Conservation (phyloP, 2,888 invertebrate genomes). For the Drosophila lacicola region DNA sequence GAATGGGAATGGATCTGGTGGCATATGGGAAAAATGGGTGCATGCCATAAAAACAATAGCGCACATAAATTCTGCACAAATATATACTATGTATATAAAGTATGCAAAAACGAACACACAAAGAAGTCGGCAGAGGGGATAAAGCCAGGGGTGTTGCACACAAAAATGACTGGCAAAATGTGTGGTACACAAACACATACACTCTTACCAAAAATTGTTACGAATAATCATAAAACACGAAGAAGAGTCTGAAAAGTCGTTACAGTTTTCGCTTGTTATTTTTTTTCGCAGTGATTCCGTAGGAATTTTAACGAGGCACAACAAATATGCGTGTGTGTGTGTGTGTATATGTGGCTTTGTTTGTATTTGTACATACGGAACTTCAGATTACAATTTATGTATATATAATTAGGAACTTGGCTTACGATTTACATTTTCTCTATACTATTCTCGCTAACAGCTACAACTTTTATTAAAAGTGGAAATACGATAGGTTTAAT, state of each 20-base stretch:
- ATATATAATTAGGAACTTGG: constrained; percentile 14
- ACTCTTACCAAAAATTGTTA: constrained; percentile 42
- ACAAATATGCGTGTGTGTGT: constrained; percentile 28
- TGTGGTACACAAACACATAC: constrained; percentile 13
- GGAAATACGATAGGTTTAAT: background rate
- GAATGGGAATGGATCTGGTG: constrained; percentile 28
- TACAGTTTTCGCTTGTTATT: constrained; percentile 42
- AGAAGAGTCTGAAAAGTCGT: constrained; percentile 68
- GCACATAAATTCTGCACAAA: constrained; percentile 81
- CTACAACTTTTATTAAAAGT: background rate
- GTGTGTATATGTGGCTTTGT: constrained; percentile 11
- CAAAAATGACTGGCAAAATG: constrained; percentile 49
- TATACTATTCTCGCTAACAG: too few relatives aligned
- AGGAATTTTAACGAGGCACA: constrained; percentile 77
- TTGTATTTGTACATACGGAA: background rate
- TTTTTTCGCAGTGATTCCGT: constrained; percentile 68
- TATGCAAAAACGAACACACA: constrained; percentile 71
- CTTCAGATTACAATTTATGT: background rate
- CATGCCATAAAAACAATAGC: constrained; percentile 83
- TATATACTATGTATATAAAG: constrained; percentile 66
- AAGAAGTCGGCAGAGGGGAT: constrained; percentile 39
- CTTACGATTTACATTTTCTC: background rate
- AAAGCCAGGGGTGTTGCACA: constrained; percentile 36
- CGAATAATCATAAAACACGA: constrained; percentile 76
- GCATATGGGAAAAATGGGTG: constrained; percentile 78